Evolutionary conservation across 2,888 invertebrate species (phyloP), one percentile per base, ranked within the genome.

Genomic region (Pocota personata): DNA sequence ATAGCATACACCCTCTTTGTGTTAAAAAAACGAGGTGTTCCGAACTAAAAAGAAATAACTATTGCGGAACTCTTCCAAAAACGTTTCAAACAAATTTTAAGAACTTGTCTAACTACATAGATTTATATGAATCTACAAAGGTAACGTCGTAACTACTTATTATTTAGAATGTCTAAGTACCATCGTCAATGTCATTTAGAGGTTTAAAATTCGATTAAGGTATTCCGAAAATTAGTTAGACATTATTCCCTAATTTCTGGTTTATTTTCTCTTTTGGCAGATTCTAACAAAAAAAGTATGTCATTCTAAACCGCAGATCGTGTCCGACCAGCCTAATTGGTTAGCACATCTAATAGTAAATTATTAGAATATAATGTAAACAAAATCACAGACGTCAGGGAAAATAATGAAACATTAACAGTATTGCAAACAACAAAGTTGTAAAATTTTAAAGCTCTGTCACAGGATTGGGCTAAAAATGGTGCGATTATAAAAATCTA

Each of bases 221-320:
- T 3, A 6, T 6, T 5, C 50, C 50, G 27, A 27, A 50, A 32
- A 55, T 3, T 55, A 8, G 2, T 55, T 55, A 55, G 55, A 52
- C n/a, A 27, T 30, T 6, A 1, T 2, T 1, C 8, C 14, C 52
- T 52, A 55, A 55, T 55, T 55, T 50, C 27, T n/a, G n/a, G n/a
- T n/a, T n/a, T 10, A 48, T 3, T 14, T 7, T 19, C 46, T 46
- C 1, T 8, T 8, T 24, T 2, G 12, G 4, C 2, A 24, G 24
- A 48, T 24, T 48, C 48, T 48, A 24, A 24, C 21, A 46, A 27
- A 50, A 46, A 27, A 50, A 24, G 6, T 50, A 27, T 37, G 24
- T 37, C 35, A 58, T 37, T 37, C n/a, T 12, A 58, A 57, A 35
- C 8, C 57, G 35, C 60, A 40, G 19, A 60, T 60, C 40, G 60